A percentile compares a stretch with the other conserved stretches of the same genome.
These are phyloP conservation scores for Acrobeloides nanus DNA, from an alignment of 2,888 invertebrate genomes.

Conservation along the genomic window DNA sequence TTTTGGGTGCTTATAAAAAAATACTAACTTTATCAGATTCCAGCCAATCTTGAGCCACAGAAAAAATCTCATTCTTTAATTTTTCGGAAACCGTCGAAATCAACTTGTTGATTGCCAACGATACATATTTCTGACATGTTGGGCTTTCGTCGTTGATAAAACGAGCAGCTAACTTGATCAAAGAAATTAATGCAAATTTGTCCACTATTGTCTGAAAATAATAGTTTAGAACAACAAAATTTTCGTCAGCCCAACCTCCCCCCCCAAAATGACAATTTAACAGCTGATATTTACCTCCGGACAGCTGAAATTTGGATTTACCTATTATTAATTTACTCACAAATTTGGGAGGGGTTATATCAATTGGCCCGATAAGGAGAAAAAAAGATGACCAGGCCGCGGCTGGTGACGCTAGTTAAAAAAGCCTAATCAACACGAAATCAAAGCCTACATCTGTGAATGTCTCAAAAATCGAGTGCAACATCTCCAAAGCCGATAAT, in stretches of 20 bases:
- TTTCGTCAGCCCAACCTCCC: neutral
- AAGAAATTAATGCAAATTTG: conserved; percentile 65
- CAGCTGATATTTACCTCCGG: neutral
- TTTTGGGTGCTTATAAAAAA: neutral
- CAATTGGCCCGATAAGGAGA: no score
- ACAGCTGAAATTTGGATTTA: neutral
- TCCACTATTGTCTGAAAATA: conserved; percentile 64
- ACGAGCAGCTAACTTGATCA: conserved; percentile 69
- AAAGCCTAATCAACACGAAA: no score
- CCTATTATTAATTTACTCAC: neutral
- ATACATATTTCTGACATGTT: conserved; percentile 67
- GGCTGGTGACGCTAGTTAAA: no score
- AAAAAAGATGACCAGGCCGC: no score
- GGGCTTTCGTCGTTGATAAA: conserved; percentile 75
- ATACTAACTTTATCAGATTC: conserved; percentile 26
- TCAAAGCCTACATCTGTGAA: conserved; percentile 28
- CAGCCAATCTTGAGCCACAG: conserved; percentile 42
- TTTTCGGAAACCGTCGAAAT: conserved; percentile 56
- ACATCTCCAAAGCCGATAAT: conserved; percentile 76
- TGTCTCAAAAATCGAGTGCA: conserved; percentile 67
- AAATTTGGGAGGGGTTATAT: no score
- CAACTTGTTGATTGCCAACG: conserved; percentile 68
- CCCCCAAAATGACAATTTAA: conserved; percentile 1
- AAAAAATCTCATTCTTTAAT: conserved; percentile 29
- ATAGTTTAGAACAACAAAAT: neutral